phyloP scores from a whole-genome alignment of 1,140 invertebrate species.

The Drosophila subobscura region DNA sequence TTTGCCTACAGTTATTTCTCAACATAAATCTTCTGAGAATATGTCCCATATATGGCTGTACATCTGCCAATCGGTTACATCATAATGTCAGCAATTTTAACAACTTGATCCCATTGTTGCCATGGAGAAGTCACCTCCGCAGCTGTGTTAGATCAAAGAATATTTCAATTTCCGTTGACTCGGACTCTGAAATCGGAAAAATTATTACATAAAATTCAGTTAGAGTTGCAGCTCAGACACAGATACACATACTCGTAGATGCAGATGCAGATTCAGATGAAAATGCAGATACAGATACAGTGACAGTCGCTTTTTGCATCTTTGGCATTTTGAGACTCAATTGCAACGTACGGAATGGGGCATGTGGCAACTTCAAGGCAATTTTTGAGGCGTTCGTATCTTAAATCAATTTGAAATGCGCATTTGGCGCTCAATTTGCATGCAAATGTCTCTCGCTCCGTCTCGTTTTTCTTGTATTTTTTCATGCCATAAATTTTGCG shows the following conservation, averaged over 20 bases:
- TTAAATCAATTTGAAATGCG: conserved; percentile 80
- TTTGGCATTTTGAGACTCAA: conserved; percentile 75
- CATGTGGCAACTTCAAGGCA: conserved; percentile 64
- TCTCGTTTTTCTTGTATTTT: conserved; percentile 72
- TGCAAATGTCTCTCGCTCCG: conserved; percentile 64
- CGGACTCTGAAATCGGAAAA: conserved; percentile 34
- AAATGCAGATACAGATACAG: conserved; percentile 14
- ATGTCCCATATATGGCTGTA: too few species aligned
- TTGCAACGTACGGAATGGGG: conserved; percentile 31
- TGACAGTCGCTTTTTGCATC: conserved; percentile 50
- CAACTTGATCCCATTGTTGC: conserved; percentile 30
- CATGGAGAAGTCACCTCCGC: conserved; percentile 54
- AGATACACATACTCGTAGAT: conserved; percentile 32
- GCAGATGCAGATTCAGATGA: conserved; percentile 29
- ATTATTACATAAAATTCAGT: conserved; percentile 23
- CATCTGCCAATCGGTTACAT: too few species aligned
- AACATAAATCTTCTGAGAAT: too few species aligned
- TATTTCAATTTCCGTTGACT: conserved; percentile 47
- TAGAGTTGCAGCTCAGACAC: conserved; percentile 36
- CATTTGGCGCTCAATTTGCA: conserved; percentile 80
- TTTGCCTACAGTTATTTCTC: too few species aligned
- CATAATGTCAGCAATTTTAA: too few species aligned
- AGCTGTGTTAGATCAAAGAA: conserved; percentile 52
- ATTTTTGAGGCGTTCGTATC: conserved; percentile 68
- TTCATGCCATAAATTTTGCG: conserved; percentile 80